Evolutionary conservation across 2,113 vertebrate species (phyloP).

Genomic region (Garra rufa): DNA sequence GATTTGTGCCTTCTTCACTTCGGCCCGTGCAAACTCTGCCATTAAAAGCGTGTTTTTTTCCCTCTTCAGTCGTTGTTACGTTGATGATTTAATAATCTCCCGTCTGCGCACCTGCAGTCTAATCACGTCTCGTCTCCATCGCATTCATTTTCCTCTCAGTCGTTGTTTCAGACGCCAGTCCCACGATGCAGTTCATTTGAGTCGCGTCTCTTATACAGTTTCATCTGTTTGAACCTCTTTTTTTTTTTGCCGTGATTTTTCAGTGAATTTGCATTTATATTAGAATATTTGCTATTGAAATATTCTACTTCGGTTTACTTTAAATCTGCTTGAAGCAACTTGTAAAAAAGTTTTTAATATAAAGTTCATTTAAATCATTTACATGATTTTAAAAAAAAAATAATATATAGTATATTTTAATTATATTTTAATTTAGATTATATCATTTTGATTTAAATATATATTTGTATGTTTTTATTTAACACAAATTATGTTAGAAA

Average conservation of each 20-base stretch:
- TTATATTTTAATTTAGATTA: too few species aligned
- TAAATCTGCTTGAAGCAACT: too few species aligned
- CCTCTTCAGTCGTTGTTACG: background rate
- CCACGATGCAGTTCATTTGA: background rate
- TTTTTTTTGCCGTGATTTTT: background rate
- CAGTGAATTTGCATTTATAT: background rate
- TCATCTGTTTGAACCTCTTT: background rate
- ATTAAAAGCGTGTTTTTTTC: background rate
- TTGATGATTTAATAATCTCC: background rate
- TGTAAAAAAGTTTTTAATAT: too few species aligned
- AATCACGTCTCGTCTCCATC: background rate
- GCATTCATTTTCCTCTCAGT: background rate
- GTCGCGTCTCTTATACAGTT: background rate
- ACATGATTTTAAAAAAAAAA: too few species aligned
- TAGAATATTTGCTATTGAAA: too few species aligned
- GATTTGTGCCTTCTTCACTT: constrained; percentile 5
- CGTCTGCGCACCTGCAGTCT: background rate
- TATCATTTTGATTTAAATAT: too few species aligned
- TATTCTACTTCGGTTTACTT: too few species aligned
- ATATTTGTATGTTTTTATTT: too few species aligned
- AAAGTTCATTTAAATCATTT: too few species aligned
- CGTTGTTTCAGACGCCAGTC: background rate
- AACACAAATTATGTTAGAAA: too few species aligned
- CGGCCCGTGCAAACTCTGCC: background rate
- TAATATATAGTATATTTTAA: too few species aligned